phyloP scores from a whole-genome alignment of 2,113 vertebrate genomes.

The Coregonus clupeaformis region DNA sequence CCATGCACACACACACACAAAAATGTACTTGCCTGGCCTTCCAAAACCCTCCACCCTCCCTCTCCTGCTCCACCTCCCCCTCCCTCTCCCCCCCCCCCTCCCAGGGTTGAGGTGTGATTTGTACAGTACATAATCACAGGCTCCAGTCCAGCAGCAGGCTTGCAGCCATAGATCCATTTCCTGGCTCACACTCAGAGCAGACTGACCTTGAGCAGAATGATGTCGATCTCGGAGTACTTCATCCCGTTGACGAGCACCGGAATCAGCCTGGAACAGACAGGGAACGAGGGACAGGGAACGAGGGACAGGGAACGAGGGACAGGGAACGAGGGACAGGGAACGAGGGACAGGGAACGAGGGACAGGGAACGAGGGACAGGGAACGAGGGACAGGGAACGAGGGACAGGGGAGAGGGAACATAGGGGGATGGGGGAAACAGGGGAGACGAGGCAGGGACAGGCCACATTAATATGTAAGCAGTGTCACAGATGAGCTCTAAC shows the following conservation, averaged over 20 bases:
- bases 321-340: not conserved
- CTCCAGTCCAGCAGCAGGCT: not conserved
- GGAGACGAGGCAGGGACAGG: not conserved
- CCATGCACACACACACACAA: too few relatives aligned
- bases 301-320: not conserved
- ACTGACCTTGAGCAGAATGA: constrained; percentile 95
- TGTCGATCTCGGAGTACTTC: constrained; percentile 98
- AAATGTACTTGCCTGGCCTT: too few relatives aligned
- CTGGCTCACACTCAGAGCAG: constrained; percentile 1
- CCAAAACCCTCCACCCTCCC: too few relatives aligned
- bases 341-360: not conserved
- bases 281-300: constrained; percentile 8
- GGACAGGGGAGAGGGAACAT: not conserved
- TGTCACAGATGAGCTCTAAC: not conserved
- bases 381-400: constrained; percentile 22
- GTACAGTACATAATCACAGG: too few relatives aligned
- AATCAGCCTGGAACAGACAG: constrained; percentile 80
- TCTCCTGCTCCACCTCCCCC: too few relatives aligned
- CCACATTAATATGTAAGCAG: not conserved
- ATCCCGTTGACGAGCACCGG: constrained; percentile 97
- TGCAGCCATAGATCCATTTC: not conserved
- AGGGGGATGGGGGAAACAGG: not conserved
- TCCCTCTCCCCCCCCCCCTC: too few relatives aligned
- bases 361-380: not conserved
- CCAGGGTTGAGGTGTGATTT: too few relatives aligned